Conservation (phyloP, 2,113 vertebrate species). For the Jaculus jaculus region DNA sequence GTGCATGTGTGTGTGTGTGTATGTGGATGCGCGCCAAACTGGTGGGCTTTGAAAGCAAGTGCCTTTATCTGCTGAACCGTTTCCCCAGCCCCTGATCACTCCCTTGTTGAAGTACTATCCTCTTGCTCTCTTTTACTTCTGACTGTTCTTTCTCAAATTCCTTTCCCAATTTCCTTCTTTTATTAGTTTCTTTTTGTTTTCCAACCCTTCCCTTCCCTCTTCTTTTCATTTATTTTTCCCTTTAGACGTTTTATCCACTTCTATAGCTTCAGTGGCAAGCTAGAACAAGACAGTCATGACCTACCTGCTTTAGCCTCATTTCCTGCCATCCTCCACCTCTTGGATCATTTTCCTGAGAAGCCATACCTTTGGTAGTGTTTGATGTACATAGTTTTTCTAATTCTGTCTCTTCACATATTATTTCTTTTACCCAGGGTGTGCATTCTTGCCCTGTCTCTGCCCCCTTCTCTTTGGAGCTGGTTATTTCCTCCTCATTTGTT, state of each 20-base stretch:
- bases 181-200: slow-evolving; percentile 1
- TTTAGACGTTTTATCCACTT: neutral
- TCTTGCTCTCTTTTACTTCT: slow-evolving; percentile 12
- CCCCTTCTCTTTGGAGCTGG: neutral
- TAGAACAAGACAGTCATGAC: neutral
- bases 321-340: neutral
- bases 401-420: neutral
- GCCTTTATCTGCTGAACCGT: too few relatives aligned
- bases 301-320: neutral
- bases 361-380: neutral
- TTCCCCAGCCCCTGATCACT: neutral
- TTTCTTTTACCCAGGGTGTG: neutral
- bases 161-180: neutral
- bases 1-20: too few relatives aligned
- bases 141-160: neutral
- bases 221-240: neutral
- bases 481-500: neutral
- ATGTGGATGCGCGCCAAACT: too few relatives aligned
- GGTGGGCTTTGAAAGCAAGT: too few relatives aligned
- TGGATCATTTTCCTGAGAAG: neutral
- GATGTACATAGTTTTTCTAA: neutral
- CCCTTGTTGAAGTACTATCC: neutral
- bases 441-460: neutral
- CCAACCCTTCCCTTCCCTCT: neutral
- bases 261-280: neutral